Percentiles rank a stretch among this genome's conserved stretches.
Evolutionary conservation across 2,113 vertebrate species (phyloP).

Genomic region (Arvicanthis niloticus): DNA sequence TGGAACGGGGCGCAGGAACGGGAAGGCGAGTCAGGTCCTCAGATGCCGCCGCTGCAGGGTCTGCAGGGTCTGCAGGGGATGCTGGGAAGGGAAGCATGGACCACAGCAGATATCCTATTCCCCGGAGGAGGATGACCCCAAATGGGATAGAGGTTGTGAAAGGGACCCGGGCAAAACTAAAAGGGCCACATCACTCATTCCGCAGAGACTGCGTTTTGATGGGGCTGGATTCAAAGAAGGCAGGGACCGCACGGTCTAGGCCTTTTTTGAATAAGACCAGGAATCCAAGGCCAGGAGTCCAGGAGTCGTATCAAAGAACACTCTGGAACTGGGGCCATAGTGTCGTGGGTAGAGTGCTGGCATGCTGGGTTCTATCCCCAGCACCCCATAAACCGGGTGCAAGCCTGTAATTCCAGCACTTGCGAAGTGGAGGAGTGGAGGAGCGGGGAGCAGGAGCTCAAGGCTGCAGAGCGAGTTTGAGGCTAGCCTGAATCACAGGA

Average conservation of each 20-base stretch:
- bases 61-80: not conserved
- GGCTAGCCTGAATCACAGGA: not conserved
- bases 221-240: not conserved
- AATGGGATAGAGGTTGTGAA: not conserved
- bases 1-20: not conserved
- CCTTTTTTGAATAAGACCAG: not conserved
- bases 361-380: not conserved
- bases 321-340: no score
- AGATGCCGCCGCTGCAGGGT: rapidly evolving
- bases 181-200: not conserved
- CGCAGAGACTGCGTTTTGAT: not conserved
- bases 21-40: not conserved
- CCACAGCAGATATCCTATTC: not conserved
- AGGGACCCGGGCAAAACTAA: not conserved
- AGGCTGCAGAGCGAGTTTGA: not conserved
- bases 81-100: not conserved
- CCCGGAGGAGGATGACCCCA: not conserved
- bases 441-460: not conserved
- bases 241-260: not conserved
- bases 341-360: not conserved
- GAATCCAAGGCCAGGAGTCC: no score
- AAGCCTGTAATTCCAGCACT: not conserved
- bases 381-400: not conserved
- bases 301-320: not conserved
- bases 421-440: not conserved